Evolutionary conservation across 2,113 vertebrate species (phyloP), one percentile per base, ranked within the genome.

Genomic region (Dryoscopus gambensis): DNA sequence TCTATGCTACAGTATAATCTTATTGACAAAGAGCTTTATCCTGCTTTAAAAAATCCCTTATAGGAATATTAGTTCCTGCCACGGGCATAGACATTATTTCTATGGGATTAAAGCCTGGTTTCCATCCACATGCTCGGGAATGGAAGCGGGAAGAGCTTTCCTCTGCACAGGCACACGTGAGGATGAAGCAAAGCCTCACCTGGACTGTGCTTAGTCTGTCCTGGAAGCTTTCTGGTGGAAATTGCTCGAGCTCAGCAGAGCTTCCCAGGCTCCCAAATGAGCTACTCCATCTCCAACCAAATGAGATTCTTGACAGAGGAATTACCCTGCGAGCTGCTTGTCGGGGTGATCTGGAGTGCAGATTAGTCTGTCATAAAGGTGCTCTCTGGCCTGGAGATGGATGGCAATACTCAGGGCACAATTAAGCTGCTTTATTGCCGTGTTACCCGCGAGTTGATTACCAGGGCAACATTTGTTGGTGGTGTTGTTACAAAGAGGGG

Each of bases 321-420:
- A 83, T 94, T 57, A 89, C 46, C 40, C 14, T 37, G 35, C 7
- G 19, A 89, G 63, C 33, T 68, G 75, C 71, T 30, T 23, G 78
- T 23, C 46, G 0, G 0, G 46, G 55, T 77, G 84, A 59, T 73
- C 62, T 62, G n/a, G 62, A 93, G 91, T 28, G 76, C 80, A 87
- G 80, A 92, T 87, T 39, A 83, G 33, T 35, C 70, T 76, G 89
- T 57, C 87, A 79, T 30, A 87, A 85, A 96, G 55, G 84, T 90
- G 49, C 70, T 71, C 44, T 39, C 74, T 82, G 89, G 37, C 50
- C 79, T 83, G 77, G 35, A 92, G 90, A 88, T 52, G 30, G 44
- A 63, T 83, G 55, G 5, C 55, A 47, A 59, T 6, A 31, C 37
- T 50, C 3, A 4, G 87, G 73, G 60, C 50, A 83, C 79, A 74